Evolutionary conservation across 2,888 invertebrate genomes (phyloP).

Genomic region (Calameuta idolon): DNA sequence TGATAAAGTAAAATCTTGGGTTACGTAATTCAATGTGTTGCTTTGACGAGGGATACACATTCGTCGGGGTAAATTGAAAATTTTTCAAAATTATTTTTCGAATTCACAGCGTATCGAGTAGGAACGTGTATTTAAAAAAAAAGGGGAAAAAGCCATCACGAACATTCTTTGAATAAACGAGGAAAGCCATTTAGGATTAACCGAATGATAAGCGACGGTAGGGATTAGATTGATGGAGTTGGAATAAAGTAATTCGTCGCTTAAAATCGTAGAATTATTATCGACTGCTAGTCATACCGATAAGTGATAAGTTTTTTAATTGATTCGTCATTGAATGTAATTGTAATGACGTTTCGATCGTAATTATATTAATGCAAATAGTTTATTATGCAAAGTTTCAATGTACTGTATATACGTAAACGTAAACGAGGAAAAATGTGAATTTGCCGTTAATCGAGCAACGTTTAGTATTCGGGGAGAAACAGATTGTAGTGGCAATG

Average conservation of each 20-base stretch:
- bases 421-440: neutral
- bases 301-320: neutral
- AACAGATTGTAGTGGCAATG: neutral
- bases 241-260: neutral
- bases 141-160: neutral
- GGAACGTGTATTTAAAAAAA: neutral
- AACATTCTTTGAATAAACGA: neutral
- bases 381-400: neutral
- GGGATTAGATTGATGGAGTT: neutral
- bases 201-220: neutral
- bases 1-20: neutral
- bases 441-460: neutral
- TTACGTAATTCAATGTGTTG: neutral
- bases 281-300: neutral
- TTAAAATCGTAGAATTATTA: neutral
- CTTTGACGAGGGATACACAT: neutral
- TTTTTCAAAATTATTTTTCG: neutral
- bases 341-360: neutral
- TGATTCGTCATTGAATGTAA: neutral
- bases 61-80: neutral
- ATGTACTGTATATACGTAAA: neutral
- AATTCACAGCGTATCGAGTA: neutral
- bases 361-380: neutral
- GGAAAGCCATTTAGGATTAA: neutral
- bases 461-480: neutral